A percentile compares a stretch with the other conserved stretches of the same genome.
phyloP scores from a whole-genome alignment of 2,888 invertebrate genomes.

The Chamaedrilus cognettii region DNA sequence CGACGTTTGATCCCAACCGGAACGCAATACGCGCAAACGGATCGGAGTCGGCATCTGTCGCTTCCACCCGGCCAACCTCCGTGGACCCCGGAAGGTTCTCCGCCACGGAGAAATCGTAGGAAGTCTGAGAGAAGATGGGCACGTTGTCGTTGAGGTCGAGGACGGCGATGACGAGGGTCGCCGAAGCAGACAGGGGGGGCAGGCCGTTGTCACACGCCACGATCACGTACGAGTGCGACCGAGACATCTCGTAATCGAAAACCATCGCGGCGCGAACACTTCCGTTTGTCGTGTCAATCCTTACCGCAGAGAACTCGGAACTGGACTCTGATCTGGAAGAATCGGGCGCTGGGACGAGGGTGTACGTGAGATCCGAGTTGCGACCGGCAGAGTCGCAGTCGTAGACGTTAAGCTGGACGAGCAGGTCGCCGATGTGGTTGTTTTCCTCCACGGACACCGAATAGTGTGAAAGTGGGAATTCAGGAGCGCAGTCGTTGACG shows the following conservation, averaged over 20 bases:
- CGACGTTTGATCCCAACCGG: constrained; percentile 14
- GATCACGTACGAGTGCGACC: constrained; percentile 41
- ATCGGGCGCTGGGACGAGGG: constrained; percentile 25
- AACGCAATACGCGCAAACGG: constrained; percentile 27
- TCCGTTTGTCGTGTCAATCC: constrained; percentile 23
- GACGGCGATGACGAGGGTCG: constrained; percentile 43
- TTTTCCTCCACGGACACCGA: constrained; percentile 27
- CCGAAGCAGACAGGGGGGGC: constrained; percentile 42
- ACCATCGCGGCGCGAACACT: constrained; percentile 19
- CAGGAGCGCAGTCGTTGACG: constrained; percentile 33
- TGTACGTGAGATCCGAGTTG: constrained; percentile 48
- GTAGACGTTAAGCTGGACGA: constrained; percentile 29
- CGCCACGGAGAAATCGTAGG: constrained; percentile 26
- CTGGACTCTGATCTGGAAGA: neutral
- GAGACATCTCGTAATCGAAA: constrained; percentile 31
- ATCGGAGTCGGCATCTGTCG: constrained; percentile 29
- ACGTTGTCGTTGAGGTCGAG: constrained; percentile 42
- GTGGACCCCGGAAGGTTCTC: constrained; percentile 31
- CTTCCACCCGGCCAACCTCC: constrained; percentile 27
- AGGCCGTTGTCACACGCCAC: constrained; percentile 47
- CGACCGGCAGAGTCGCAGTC: constrained; percentile 39
- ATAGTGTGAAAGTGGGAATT: constrained; percentile 12
- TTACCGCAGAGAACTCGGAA: neutral
- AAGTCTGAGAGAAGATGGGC: constrained; percentile 28
- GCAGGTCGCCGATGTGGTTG: constrained; percentile 19